Conservation (phyloP, 2,797 vertebrate species). For the Muscicapa striata region DNA sequence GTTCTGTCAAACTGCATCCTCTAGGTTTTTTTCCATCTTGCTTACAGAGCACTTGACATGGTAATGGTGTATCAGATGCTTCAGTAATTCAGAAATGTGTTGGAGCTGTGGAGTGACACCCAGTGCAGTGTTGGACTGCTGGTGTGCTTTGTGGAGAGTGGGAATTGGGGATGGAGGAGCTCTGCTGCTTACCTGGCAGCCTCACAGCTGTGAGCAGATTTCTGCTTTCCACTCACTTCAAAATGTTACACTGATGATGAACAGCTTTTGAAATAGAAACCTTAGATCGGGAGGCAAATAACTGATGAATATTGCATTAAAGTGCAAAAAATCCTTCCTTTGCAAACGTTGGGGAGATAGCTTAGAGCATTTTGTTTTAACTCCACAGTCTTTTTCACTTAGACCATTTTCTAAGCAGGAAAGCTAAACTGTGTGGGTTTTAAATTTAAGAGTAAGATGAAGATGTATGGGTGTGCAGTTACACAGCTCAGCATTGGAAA, state of each 20-base stretch:
- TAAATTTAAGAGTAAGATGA: conserved; percentile 48
- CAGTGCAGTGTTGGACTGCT: neutral
- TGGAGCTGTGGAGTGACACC: neutral
- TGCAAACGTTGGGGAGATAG: neutral
- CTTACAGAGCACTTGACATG: neutral
- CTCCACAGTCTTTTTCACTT: conserved; percentile 7
- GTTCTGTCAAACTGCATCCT: neutral
- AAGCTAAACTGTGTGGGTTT: conserved; percentile 9
- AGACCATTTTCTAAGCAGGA: neutral
- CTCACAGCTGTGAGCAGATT: neutral
- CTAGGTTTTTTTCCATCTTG: fast-evolving
- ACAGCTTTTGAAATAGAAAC: neutral
- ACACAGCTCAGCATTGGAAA: neutral
- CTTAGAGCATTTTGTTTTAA: neutral
- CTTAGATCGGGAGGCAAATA: neutral
- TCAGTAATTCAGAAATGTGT: neutral
- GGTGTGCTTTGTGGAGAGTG: neutral
- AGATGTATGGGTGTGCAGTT: neutral
- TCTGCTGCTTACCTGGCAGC: neutral
- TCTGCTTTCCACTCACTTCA: neutral
- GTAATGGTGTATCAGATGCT: neutral
- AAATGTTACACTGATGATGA: neutral
- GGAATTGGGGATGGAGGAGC: neutral
- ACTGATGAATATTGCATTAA: neutral
- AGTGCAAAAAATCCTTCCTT: neutral